Evolutionary conservation across 2,888 invertebrate genomes (phyloP).

Genomic region (Sminthurinus aureus): DNA sequence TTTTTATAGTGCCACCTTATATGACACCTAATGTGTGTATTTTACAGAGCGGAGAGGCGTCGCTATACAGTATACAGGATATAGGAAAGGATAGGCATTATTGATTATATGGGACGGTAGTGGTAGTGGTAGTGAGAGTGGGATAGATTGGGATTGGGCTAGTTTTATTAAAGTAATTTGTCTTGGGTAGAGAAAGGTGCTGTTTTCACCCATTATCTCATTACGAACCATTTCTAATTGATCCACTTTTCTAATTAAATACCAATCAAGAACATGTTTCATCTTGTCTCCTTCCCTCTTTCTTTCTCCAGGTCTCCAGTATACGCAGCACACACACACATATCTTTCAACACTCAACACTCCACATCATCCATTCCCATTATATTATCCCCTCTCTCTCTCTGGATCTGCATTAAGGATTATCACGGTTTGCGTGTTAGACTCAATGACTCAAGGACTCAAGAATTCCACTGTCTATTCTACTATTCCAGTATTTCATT

Average conservation of each 20-base stretch:
- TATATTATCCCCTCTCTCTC: too few relatives aligned
- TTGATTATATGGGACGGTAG: too few relatives aligned
- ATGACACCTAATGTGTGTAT: neutral
- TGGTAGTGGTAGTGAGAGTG: neutral
- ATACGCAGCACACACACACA: too few relatives aligned
- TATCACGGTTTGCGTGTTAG: too few relatives aligned
- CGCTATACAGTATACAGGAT: too few relatives aligned
- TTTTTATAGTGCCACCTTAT: neutral
- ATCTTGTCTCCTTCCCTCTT: slow-evolving; percentile 24
- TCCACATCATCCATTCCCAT: too few relatives aligned
- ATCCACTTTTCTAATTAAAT: slow-evolving; percentile 44
- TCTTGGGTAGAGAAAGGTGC: slow-evolving; percentile 26
- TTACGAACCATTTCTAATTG: slow-evolving; percentile 33
- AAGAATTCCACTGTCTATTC: neutral
- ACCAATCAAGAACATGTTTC: slow-evolving; percentile 41
- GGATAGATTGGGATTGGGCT: neutral
- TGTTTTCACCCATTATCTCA: slow-evolving; percentile 17
- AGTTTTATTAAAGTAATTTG: slow-evolving; percentile 40
- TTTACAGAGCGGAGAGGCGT: neutral
- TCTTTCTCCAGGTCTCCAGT: neutral
- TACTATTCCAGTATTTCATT: too few relatives aligned
- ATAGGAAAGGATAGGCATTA: too few relatives aligned
- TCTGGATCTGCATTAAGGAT: too few relatives aligned
- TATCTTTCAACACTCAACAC: slow-evolving; percentile 8
- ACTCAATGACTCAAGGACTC: too few relatives aligned